Evolutionary conservation across 2,888 invertebrate species (phyloP).

Genomic region (Ochlodes sylvanus): DNA sequence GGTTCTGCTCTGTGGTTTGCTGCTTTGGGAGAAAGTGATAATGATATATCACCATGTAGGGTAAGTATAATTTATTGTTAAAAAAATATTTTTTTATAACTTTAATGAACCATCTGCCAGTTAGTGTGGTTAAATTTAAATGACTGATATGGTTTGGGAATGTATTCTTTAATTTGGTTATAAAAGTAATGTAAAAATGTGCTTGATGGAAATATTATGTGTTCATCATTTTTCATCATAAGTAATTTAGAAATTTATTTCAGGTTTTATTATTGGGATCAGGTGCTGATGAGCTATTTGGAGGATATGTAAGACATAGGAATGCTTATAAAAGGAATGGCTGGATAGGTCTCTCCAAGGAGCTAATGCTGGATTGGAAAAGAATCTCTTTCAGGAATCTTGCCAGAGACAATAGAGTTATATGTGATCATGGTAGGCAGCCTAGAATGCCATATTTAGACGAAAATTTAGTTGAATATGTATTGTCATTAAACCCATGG

Average conservation of each 20-base stretch:
- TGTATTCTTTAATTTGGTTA: too few species aligned
- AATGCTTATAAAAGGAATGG: constrained; percentile 86
- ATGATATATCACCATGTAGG: constrained; percentile 86
- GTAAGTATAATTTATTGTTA: constrained; percentile 64
- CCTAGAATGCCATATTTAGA: constrained; percentile 93
- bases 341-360: constrained; percentile 84
- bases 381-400: constrained; percentile 96
- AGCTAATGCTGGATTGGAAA: constrained; percentile 91
- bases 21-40: constrained; percentile 87
- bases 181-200: too few species aligned
- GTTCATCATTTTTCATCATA: too few species aligned
- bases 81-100: not conserved
- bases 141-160: too few species aligned
- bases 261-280: constrained; percentile 94
- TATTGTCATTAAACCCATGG: constrained; percentile 87
- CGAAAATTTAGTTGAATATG: constrained; percentile 88
- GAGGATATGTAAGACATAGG: constrained; percentile 96
- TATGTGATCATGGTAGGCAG: constrained; percentile 94
- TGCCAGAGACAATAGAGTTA: constrained; percentile 97
- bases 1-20: constrained; percentile 99
- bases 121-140: too few species aligned
- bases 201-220: too few species aligned
- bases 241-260: constrained; percentile 33
- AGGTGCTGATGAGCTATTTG: constrained; percentile 99
- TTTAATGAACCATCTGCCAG: too few species aligned